A percentile compares a stretch with the other conserved stretches of the same genome.
phyloP scores from a whole-genome alignment of 1,140 invertebrate genomes.

The Acyrthosiphon pisum region DNA sequence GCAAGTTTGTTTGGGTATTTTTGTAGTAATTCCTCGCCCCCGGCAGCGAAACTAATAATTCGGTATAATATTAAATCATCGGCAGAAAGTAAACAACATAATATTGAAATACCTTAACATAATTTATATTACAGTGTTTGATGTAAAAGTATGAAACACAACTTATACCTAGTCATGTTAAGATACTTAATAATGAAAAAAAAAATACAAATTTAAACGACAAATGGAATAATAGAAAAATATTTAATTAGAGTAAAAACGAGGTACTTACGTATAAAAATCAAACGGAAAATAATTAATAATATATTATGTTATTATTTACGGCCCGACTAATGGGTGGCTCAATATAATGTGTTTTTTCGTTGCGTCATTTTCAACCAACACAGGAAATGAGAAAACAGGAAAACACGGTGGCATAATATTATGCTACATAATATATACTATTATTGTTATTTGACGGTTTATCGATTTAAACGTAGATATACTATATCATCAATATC shows the following conservation, averaged over 20 bases:
- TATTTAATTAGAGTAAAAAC: not conserved
- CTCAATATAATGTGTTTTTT: not conserved
- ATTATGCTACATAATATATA: not conserved
- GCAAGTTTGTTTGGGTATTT: not conserved
- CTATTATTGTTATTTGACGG: not conserved
- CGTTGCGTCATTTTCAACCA: not conserved
- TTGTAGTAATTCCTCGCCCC: not conserved
- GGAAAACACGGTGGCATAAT: not conserved
- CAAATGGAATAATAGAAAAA: not conserved
- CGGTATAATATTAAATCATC: not conserved
- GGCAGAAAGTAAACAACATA: not conserved
- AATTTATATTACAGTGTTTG: not conserved
- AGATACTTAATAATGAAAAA: not conserved
- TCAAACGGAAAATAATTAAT: not conserved
- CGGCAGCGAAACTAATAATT: not conserved
- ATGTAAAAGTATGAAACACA: not conserved
- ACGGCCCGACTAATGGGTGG: not conserved
- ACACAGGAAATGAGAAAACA: not conserved
- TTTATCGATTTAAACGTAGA: not conserved
- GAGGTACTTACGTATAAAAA: not conserved
- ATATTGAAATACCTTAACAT: not conserved
- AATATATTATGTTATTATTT: too few species aligned
- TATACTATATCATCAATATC: too few species aligned
- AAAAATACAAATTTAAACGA: not conserved
- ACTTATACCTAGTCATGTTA: not conserved